phyloP scores from a whole-genome alignment of 2,797 vertebrate genomes.

The Alosa sapidissima region DNA sequence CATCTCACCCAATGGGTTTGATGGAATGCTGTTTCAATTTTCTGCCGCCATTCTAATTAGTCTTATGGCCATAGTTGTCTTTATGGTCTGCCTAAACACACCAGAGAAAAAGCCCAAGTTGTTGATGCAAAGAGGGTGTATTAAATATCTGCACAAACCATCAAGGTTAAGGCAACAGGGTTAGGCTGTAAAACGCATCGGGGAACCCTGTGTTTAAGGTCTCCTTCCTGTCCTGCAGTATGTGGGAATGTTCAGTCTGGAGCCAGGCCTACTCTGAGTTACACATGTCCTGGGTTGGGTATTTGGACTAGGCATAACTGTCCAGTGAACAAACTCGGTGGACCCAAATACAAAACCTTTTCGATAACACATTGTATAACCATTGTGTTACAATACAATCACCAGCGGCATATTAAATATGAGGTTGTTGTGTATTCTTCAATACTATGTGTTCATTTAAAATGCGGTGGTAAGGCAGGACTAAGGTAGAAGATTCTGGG shows the following conservation, averaged over 20 bases:
- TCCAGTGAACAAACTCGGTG: not conserved
- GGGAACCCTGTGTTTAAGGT: conserved; percentile 41
- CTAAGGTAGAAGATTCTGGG: conserved; percentile 56
- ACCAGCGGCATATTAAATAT: not conserved
- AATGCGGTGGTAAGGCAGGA: not conserved
- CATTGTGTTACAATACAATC: not conserved
- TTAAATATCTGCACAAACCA: conserved; percentile 41
- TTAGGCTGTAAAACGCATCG: conserved; percentile 15
- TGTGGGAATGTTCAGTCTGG: conserved; percentile 29
- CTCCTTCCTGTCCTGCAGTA: conserved; percentile 1
- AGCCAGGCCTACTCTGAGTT: not conserved
- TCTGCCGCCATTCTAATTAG: conserved; percentile 33
- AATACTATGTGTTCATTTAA: not conserved
- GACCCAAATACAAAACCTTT: not conserved
- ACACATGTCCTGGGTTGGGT: not conserved
- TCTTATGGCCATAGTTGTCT: conserved; percentile 31
- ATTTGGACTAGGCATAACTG: not conserved
- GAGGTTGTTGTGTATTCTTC: not conserved
- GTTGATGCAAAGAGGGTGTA: conserved; percentile 44
- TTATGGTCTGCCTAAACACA: conserved; percentile 33
- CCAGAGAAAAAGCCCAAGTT: conserved; percentile 32
- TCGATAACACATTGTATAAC: not conserved
- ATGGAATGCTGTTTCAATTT: conserved; percentile 40
- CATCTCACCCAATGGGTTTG: not conserved
- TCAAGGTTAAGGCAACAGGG: conserved; percentile 41